Percentiles rank a stretch among this genome's conserved stretches.
phyloP scores from a whole-genome alignment of 2,113 vertebrate species.

The Eidolon helvum region DNA sequence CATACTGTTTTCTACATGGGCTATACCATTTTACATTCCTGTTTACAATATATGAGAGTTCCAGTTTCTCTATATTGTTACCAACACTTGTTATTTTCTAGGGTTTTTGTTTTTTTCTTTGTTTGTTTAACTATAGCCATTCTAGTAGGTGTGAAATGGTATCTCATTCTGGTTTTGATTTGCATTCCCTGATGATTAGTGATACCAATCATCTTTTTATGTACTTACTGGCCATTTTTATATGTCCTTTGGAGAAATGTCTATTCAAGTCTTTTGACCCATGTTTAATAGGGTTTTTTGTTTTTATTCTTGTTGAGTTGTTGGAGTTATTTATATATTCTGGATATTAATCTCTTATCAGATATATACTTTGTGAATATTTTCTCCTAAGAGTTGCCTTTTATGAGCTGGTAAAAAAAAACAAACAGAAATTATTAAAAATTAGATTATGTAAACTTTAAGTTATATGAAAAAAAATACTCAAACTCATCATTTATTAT shows the following conservation, averaged over 20 bases:
- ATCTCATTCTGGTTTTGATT: neutral
- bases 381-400: neutral
- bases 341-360: neutral
- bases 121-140: neutral
- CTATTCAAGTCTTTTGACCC: neutral
- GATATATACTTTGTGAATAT: neutral
- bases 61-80: neutral
- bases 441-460: neutral
- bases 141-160: neutral
- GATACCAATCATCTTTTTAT: neutral
- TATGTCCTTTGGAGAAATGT: constrained; percentile 1
- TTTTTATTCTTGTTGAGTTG: neutral
- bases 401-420: neutral
- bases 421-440: neutral
- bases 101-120: neutral
- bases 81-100: neutral
- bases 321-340: neutral
- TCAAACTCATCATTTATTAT: neutral
- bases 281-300: neutral
- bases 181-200: neutral
- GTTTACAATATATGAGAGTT: neutral
- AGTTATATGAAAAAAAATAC: neutral
- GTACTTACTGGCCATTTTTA: neutral
- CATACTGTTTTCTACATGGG: neutral
- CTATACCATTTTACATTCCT: neutral